Evolutionary conservation across 2,797 vertebrate genomes (phyloP).

Genomic region (Zalophus californianus): DNA sequence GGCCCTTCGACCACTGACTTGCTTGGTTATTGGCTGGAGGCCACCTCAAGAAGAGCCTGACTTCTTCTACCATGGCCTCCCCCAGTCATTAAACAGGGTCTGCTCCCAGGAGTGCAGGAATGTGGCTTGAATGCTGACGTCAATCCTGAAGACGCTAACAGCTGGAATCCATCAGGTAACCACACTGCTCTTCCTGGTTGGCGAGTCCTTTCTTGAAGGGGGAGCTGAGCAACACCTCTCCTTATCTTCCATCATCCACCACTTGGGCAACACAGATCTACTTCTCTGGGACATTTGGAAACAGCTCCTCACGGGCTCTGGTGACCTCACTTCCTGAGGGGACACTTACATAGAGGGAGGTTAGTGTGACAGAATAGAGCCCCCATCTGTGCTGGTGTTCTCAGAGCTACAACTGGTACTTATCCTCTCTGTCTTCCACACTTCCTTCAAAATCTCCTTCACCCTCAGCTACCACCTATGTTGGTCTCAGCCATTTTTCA

Average conservation of each 20-base stretch:
- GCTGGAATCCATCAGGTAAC: background rate
- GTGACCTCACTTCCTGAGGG: background rate
- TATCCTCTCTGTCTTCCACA: background rate
- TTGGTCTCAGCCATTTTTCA: background rate
- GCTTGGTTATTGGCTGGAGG: background rate
- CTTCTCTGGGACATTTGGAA: background rate
- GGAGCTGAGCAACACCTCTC: background rate
- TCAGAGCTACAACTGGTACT: background rate
- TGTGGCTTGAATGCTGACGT: background rate
- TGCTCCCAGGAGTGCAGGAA: background rate
- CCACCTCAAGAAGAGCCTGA: background rate
- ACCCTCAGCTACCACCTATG: background rate
- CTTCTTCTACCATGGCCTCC: background rate
- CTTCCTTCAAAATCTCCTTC: background rate
- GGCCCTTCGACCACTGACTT: background rate
- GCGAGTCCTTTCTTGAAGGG: background rate
- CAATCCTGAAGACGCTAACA: background rate
- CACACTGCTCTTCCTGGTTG: background rate
- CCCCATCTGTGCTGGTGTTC: background rate
- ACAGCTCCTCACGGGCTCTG: background rate
- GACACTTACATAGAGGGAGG: background rate
- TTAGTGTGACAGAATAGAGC: background rate
- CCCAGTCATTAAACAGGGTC: background rate
- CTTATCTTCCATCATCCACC: background rate
- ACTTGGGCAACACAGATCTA: background rate